Percentiles rank a stretch among this genome's conserved stretches.
phyloP scores from a whole-genome alignment of 2,113 vertebrate species.

The Arvicanthis niloticus region DNA sequence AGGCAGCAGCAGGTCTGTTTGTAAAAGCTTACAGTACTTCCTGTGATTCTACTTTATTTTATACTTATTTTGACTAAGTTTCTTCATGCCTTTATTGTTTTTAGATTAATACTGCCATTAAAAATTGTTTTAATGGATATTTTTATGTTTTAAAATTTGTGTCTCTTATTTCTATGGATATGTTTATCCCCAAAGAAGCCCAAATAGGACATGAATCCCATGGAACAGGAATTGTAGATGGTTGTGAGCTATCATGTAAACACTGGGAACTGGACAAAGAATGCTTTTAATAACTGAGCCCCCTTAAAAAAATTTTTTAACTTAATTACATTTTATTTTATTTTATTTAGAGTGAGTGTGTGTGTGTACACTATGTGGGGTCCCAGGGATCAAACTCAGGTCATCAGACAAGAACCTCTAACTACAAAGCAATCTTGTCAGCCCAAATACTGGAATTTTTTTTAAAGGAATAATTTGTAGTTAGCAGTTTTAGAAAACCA shows the following conservation, averaged over 20 bases:
- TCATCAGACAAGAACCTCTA: neutral
- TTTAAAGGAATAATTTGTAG: slow-evolving; percentile 42
- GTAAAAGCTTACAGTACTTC: slow-evolving; percentile 37
- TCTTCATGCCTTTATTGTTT: slow-evolving; percentile 59
- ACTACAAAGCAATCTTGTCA: neutral
- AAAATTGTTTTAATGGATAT: neutral
- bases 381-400: neutral
- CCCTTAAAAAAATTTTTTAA: neutral
- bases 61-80: slow-evolving; percentile 52
- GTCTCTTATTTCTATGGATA: neutral
- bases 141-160: slow-evolving; percentile 37
- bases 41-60: slow-evolving; percentile 32
- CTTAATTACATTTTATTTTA: neutral
- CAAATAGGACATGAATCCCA: neutral
- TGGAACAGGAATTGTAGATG: neutral
- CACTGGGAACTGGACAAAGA: neutral
- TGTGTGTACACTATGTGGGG: neutral
- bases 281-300: neutral
- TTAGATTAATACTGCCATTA: neutral
- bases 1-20: slow-evolving; percentile 96
- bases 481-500: slow-evolving; percentile 58
- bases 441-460: neutral
- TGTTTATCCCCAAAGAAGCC: neutral
- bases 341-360: neutral
- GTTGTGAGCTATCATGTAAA: neutral